A percentile compares a stretch with the other conserved stretches of the same genome.
Conservation (phyloP, 2,113 vertebrate species). For the Tragelaphus buxtoni region DNA sequence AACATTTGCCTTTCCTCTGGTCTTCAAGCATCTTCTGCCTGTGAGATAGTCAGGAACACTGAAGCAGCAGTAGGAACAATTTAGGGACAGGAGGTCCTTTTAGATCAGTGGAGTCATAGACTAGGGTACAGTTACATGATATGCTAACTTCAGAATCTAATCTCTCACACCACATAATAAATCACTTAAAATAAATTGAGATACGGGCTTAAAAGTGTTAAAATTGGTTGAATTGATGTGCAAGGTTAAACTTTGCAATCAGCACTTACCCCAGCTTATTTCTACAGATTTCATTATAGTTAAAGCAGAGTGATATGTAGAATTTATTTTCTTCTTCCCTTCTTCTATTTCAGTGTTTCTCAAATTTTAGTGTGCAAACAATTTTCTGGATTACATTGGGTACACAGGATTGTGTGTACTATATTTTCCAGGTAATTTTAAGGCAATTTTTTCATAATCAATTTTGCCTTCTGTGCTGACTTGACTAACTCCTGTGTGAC, state of each 20-base stretch:
- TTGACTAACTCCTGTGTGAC: not conserved
- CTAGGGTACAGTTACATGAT: not conserved
- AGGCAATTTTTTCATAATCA: not conserved
- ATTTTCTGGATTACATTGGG: not conserved
- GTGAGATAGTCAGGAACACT: not conserved
- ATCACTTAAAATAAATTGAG: not conserved
- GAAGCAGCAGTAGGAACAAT: not conserved
- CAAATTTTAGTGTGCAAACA: not conserved
- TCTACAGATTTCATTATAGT: not conserved
- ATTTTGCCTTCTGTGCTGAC: not conserved
- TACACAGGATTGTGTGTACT: not conserved
- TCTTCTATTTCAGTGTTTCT: not conserved
- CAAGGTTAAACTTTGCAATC: not conserved
- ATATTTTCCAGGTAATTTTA: not conserved
- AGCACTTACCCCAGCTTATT: not conserved
- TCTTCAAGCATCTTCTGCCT: not conserved
- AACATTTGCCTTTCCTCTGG: not conserved
- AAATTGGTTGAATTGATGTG: not conserved
- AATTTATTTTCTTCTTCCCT: not conserved
- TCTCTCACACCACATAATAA: not conserved
- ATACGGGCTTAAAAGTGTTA: not conserved
- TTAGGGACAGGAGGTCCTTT: not conserved
- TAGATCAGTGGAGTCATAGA: not conserved
- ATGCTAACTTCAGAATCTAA: not conserved
- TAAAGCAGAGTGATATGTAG: not conserved